Percentiles rank a stretch among this genome's conserved stretches.
Evolutionary conservation across 2,888 invertebrate genomes (phyloP).

Genomic region (Caradrina clavipalpis): DNA sequence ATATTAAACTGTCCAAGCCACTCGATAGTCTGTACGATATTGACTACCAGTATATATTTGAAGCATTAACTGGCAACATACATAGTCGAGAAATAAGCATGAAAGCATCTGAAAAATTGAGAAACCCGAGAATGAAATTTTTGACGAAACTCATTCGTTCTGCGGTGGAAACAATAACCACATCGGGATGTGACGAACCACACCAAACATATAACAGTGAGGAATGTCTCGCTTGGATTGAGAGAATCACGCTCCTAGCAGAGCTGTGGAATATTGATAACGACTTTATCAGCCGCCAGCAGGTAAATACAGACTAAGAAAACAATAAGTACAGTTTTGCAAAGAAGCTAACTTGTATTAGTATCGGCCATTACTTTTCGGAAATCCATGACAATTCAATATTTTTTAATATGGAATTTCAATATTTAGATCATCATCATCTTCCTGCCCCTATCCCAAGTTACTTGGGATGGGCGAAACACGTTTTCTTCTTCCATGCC

Average conservation of each 20-base stretch:
- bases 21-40: slow-evolving; percentile 95
- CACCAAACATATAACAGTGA: slow-evolving; percentile 82
- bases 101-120: slow-evolving; percentile 93
- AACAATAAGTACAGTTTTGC: no score
- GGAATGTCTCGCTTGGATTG: slow-evolving; percentile 92
- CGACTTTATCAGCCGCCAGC: slow-evolving; percentile 94
- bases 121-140: slow-evolving; percentile 93
- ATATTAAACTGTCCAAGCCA: slow-evolving; percentile 93
- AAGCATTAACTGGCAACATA: slow-evolving; percentile 81
- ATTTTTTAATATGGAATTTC: no score
- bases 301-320: slow-evolving; percentile 85
- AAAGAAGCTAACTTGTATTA: no score
- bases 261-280: slow-evolving; percentile 94
- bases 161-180: slow-evolving; percentile 94
- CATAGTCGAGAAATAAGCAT: slow-evolving; percentile 90
- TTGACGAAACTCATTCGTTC: slow-evolving; percentile 93
- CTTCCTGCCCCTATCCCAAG: no score
- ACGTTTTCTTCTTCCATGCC: no score
- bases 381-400: no score
- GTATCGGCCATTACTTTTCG: no score
- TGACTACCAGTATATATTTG: slow-evolving; percentile 91
- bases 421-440: no score
- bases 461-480: no score
- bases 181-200: slow-evolving; percentile 89
- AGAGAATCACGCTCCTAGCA: slow-evolving; percentile 93